Conservation (phyloP, 2,888 invertebrate genomes). For the Drosophila testacea region DNA sequence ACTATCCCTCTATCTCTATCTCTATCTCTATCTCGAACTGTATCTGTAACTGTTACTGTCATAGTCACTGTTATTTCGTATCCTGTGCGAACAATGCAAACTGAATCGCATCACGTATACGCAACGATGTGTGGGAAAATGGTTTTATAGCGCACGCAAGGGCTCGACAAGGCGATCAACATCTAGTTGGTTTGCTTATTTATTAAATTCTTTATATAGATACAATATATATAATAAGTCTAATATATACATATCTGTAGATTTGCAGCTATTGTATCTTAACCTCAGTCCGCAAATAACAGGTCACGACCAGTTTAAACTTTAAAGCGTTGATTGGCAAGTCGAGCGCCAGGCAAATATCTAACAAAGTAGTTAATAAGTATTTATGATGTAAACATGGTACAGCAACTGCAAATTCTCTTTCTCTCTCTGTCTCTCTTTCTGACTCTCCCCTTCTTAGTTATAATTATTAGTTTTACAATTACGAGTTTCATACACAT, state of each 20-base stretch:
- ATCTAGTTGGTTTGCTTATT: neutral
- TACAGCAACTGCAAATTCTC: slow-evolving; percentile 28
- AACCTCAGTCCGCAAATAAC: slow-evolving; percentile 44
- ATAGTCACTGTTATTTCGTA: slow-evolving; percentile 14
- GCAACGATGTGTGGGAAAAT: neutral
- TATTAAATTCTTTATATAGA: slow-evolving; percentile 7
- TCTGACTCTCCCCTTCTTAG: slow-evolving; percentile 17
- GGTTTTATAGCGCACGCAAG: slow-evolving; percentile 20
- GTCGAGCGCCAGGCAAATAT: slow-evolving; percentile 27
- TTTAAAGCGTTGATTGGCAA: slow-evolving; percentile 50
- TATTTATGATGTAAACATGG: slow-evolving; percentile 55
- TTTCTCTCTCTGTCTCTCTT: slow-evolving; percentile 16
- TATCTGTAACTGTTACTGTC: neutral
- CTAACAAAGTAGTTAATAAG: slow-evolving; percentile 43
- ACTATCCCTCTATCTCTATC: too few relatives aligned
- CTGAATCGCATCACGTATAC: slow-evolving; percentile 29
- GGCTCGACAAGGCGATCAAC: slow-evolving; percentile 11
- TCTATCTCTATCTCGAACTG: neutral
- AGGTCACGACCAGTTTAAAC: slow-evolving; percentile 65
- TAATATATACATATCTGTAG: slow-evolving; percentile 1
- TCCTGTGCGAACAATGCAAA: slow-evolving; percentile 37
- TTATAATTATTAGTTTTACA: slow-evolving; percentile 35
- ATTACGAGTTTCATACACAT: slow-evolving; percentile 13
- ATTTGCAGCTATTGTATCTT: slow-evolving; percentile 14
- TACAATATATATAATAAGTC: neutral